Conservation (phyloP, 30 jellyfish, hydroid and myxozoan genomes). For the Aurelia sp. region DNA sequence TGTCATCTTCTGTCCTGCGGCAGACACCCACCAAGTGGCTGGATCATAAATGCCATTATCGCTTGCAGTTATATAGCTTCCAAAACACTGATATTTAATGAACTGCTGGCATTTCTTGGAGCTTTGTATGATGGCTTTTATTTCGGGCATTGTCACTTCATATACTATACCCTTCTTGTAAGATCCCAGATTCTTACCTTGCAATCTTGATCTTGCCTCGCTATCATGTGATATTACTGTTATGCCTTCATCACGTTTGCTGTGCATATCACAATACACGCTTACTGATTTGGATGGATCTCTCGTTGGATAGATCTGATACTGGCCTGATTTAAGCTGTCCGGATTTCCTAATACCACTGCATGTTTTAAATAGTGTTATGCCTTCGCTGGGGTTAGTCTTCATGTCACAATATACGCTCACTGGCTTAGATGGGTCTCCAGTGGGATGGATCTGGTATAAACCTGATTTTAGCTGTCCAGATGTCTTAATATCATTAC, state of each 20-base stretch:
- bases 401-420: slow-evolving; percentile 38
- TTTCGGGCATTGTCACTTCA: background rate
- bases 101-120: slow-evolving; percentile 26
- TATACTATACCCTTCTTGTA: slow-evolving; percentile 6
- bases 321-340: too few species aligned
- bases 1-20: slow-evolving; percentile 7
- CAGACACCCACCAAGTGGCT: slow-evolving; percentile 20
- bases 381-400: too few species aligned
- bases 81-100: slow-evolving; percentile 16
- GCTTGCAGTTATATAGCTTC: background rate
- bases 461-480: background rate
- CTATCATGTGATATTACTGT: slow-evolving; percentile 45
- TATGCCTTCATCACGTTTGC: slow-evolving; percentile 2
- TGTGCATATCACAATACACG: slow-evolving; percentile 41
- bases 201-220: slow-evolving; percentile 6
- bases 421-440: background rate
- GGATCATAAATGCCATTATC: background rate
- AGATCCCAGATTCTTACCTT: slow-evolving; percentile 8
- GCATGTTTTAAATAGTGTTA: too few species aligned
- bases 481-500: background rate
- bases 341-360: too few species aligned
- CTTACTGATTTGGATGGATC: background rate
- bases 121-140: background rate
- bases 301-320: too few species aligned
- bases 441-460: background rate